Base-by-base conservation (phyloP, 1,140 invertebrate species). In the Heliothis subflexa region DNA sequence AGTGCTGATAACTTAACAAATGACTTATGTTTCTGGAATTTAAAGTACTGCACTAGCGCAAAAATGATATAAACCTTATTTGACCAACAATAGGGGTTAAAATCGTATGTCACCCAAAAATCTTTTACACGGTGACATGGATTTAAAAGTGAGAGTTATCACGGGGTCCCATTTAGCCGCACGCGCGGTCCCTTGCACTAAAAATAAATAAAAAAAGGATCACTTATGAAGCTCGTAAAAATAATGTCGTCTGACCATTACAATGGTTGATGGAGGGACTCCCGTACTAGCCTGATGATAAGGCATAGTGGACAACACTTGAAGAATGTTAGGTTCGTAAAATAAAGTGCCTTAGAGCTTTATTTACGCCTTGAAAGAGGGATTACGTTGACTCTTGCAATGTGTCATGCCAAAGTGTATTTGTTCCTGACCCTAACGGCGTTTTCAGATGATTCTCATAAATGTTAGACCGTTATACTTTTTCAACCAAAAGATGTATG, bases 131-230 rank as follows among this genome's bases (percentile, higher is more conserved):
- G 87, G 89, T 91, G 92, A 92, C 86, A 92, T 86, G 89, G 89
- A 89, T 89, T 88, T 84, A 89, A 91, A 92, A 94, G 93, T 94
- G 92, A 94, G 93, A 94, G 90, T 93, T 94, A 94, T 94, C 93
- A 93, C 92, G 79, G 90, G 86, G 87, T 84, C 84, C 90, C 92
- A 94, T 94, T 94, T 82, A 85, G 77, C 84, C 90, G 93, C 93
- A 94, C 93, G 92, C 91, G 93, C 92, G 89, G 85, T 88, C 85
- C 88, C 62, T 89, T 87, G 87, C 88, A 87, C 78, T 66, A 88
- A 89, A 86, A 68, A 80, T 78, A 83, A 89, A 79, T 86, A 88
- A 89, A 84, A 28, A 70, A 80, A 73, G 13, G 52, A 54, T 76
- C 61, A 75, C 54, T 70, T 71, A 78, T 78, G 66, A 61, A 47